Evolutionary conservation across 2,888 invertebrate genomes (phyloP).

Genomic region (Agrilus mali): DNA sequence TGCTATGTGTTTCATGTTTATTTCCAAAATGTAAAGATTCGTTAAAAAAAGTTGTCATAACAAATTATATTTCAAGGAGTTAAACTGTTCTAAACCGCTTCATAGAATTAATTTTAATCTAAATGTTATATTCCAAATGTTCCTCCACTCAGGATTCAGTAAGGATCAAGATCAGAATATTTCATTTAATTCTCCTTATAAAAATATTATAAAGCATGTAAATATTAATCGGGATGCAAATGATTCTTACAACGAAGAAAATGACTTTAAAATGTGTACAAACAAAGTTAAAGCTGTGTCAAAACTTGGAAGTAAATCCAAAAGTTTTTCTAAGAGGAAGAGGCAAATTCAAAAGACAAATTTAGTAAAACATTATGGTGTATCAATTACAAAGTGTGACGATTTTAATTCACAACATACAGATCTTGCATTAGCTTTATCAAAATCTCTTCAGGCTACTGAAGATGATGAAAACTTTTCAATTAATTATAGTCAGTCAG

Average conservation of each 20-base stretch:
- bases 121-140: neutral
- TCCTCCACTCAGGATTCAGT: neutral
- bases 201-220: constrained; percentile 16
- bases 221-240: constrained; percentile 9
- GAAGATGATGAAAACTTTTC: constrained; percentile 12
- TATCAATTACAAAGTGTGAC: constrained; percentile 34
- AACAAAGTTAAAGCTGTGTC: constrained; percentile 11
- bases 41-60: too few species aligned
- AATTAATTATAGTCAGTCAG: constrained; percentile 12
- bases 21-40: too few species aligned
- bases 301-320: constrained; percentile 6
- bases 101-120: too few species aligned
- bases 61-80: too few species aligned
- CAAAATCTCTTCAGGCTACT: constrained; percentile 39
- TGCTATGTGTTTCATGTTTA: too few species aligned
- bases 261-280: constrained; percentile 25
- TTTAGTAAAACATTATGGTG: constrained; percentile 30
- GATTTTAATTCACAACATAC: constrained; percentile 53
- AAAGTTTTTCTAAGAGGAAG: constrained; percentile 12
- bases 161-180: neutral
- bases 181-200: constrained; percentile 19
- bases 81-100: too few species aligned
- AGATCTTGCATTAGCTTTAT: constrained; percentile 53
- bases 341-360: constrained; percentile 24
- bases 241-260: constrained; percentile 17